Evolutionary conservation across 2,113 vertebrate species (phyloP).

Genomic region (Vicugna pacos): DNA sequence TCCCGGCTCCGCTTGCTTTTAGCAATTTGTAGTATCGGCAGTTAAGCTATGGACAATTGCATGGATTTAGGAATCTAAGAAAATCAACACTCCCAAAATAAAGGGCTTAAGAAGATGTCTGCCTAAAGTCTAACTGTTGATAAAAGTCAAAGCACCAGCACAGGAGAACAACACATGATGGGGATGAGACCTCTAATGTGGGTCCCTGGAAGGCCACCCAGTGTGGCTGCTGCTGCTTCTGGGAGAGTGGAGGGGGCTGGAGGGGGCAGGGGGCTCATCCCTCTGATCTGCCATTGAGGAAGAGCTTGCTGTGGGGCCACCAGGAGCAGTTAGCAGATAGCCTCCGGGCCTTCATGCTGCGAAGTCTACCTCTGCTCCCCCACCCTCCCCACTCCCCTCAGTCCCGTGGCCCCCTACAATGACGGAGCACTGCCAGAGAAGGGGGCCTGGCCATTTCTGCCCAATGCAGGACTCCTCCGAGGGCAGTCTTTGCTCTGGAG

Average conservation of each 20-base stretch:
- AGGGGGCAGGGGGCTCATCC: rapidly evolving
- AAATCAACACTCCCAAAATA: not conserved
- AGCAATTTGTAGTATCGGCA: not conserved
- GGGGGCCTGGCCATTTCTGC: not conserved
- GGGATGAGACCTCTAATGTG: no score
- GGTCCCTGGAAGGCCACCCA: not conserved
- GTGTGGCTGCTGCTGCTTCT: not conserved
- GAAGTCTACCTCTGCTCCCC: not conserved
- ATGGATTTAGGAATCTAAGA: not conserved
- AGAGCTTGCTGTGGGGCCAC: not conserved
- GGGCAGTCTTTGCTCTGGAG: not conserved
- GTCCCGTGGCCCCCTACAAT: no score
- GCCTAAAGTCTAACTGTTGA: not conserved
- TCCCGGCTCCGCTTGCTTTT: not conserved
- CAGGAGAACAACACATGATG: not conserved
- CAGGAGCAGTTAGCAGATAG: not conserved
- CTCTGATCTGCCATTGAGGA: not conserved
- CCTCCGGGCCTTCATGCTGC: not conserved
- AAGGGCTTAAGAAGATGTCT: not conserved
- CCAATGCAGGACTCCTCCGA: not conserved
- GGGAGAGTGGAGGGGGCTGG: not conserved
- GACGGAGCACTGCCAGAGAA: rapidly evolving
- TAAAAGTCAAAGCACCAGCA: not conserved
- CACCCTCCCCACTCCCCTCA: no score
- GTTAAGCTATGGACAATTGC: not conserved